Evolutionary conservation across 2,113 vertebrate genomes (phyloP), one percentile per base, ranked within the genome.

Genomic region (Zosterops pallidus): DNA sequence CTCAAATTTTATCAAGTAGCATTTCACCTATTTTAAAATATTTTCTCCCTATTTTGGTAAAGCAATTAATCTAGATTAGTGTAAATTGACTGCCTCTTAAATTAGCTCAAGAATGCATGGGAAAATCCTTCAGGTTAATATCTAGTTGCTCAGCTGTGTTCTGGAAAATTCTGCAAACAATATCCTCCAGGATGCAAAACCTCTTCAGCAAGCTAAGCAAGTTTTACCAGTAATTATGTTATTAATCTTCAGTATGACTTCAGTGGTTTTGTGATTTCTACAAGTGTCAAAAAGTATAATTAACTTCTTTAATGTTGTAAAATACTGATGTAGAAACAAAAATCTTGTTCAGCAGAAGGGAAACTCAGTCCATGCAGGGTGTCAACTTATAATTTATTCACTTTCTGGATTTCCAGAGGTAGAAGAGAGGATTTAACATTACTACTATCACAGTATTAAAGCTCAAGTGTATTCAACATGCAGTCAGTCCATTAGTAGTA

Each of bases 41-140:
- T 82, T 94, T 92, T 62, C n/a, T 89, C 23, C 28, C 55, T 74
- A 41, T 65, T 89, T 68, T 64, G 44, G 56, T 69, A 69, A 89
- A 76, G 74, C n/a, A 91, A 83, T 95, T 92, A 65, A 76, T 96
- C 82, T 83, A 74, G 63, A 87, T 96, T 62, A 95, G 42, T 59
- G 37, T 55, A 92, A 95, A 92, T 16, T 76, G 83, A 76, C 46
- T 94, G 80, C 20, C 65, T 91, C 50, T 84, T 90, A 79, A 90
- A 91, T 92, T 59, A 87, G 21, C 74, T 85, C n/a, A 92, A 74
- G 89, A 94, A 95, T 71, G 84, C 84, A 88, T 82, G 93, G 87
- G 91, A 96, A 97, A 95, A 92, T 62, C 50, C 72, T 95, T 69
- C 57, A 69, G 31, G 23, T 84, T 96, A 87, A 84, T 65, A 89